Base-by-base conservation (phyloP, 2,888 invertebrate genomes). In the Ophion obscuratus region DNA sequence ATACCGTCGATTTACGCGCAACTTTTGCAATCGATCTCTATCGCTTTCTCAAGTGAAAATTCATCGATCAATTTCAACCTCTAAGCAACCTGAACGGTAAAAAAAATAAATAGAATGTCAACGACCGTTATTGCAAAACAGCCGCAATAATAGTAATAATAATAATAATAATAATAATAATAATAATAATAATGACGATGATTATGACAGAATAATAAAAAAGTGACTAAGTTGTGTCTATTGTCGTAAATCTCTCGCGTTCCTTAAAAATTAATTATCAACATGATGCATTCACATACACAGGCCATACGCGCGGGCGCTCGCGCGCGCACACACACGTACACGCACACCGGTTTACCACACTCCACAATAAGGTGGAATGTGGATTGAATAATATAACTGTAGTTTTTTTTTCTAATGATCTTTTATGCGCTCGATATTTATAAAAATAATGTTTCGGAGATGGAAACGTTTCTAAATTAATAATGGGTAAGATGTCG, bases 361-460 rank as follows among this genome's bases (percentile, higher is more conserved):
- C 27, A n/a, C 27, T 70, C 17, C 24, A 24, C 7, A 47, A 17
- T 6, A 7, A 47, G 10, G 47, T 53, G 66, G 36, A 66, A 66
- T 40, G 66, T n/a, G 9, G 66, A 66, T 10, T 74, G 14, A 62
- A 67, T 86, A 80, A 84, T 74, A 75, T 86, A 79, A 88, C 3
- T 24, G 31, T 67, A 27, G 1, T 71, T 27, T 53, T 59, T 17
- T 44, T 71, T 24, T 44, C 47, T 66, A 24, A 59, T 87, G 36
- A 27, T 64, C 27, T 40, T 74, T 57, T 57, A 88, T 88, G 84
- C 88, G 86, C 89, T 90, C 89, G 88, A 91, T 92, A 91, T 93
- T 92, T 93, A 93, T 92, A 93, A 93, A 93, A 93, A 93, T 93
- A 93, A 93, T 91, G 92, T 93, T 93, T 91, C 91, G 91, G 90